Percentiles rank a stretch among this genome's conserved stretches.
phyloP scores from a whole-genome alignment of 2,797 vertebrate species.

The Gymnodraco acuticeps region DNA sequence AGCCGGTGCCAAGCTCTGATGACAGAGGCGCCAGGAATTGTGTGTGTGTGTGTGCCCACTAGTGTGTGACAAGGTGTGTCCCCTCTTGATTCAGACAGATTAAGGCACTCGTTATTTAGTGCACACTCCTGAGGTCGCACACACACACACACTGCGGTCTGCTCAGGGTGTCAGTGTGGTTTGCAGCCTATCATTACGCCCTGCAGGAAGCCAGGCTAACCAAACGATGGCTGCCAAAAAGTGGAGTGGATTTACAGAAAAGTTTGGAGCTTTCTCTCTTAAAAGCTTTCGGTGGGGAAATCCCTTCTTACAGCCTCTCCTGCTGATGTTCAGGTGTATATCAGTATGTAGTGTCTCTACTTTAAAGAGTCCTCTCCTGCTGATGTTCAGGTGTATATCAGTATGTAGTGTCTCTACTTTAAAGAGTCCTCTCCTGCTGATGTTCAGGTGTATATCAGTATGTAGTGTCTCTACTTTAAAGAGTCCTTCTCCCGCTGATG shows the following conservation, averaged over 20 bases:
- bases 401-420: too few species aligned
- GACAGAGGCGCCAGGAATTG: constrained; percentile 69
- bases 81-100: constrained; percentile 64
- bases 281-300: constrained; percentile 50
- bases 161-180: constrained; percentile 75
- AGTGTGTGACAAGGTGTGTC: constrained; percentile 62
- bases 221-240: constrained; percentile 64
- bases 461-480: too few species aligned
- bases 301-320: constrained; percentile 15
- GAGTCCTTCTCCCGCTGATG: too few species aligned
- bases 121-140: constrained; percentile 23
- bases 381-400: too few species aligned
- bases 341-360: too few species aligned
- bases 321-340: too few species aligned
- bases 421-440: too few species aligned
- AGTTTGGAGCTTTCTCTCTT: constrained; percentile 36
- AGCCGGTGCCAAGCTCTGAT: constrained; percentile 68
- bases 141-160: constrained; percentile 56
- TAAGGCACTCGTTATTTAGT: constrained; percentile 45
- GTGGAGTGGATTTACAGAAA: constrained; percentile 58
- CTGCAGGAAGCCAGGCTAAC: constrained; percentile 68
- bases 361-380: too few species aligned
- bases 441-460: too few species aligned
- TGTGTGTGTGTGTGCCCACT: constrained; percentile 32
- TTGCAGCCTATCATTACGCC: constrained; percentile 76